Evolutionary conservation across 2,888 invertebrate genomes (phyloP), one percentile per base, ranked within the genome.

Genomic region (Eulithis testata): DNA sequence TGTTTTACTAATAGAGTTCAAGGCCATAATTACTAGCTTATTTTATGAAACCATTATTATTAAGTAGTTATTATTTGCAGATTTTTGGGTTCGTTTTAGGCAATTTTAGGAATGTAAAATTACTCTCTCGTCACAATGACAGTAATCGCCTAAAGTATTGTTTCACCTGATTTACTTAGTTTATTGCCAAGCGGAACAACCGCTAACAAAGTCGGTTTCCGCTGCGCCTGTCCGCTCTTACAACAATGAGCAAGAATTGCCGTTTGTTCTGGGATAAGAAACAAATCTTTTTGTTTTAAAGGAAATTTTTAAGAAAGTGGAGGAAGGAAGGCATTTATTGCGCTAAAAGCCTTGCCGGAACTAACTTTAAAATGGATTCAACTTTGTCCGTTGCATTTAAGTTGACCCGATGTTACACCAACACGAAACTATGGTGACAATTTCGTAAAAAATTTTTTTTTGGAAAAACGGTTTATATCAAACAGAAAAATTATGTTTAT

Each of bases 281-380:
- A 88, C 87, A 90, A 88, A 89, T 89, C 89, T 90, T 91, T 89
- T 89, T 90, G 88, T 90, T 91, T 87, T 84, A 90, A 84, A 87
- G 89, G 88, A 91, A 90, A 90, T 89, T 90, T 91, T 91, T 89
- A 90, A 90, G 90, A 90, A 90, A 91, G 87, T 87, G 74, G 81
- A 85, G 90, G 91, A 91, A 91, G 91, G 90, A 91, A 91, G 91
- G 91, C 91, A 91, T 91, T 91, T 91, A 91, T 92, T 90, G 92
- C 89, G 85, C 91, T 91, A 91, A 92, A 91, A 92, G 91, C 91
- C 81, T 85, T 83, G 82, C 79, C 84, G 86, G 89, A 89, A 87
- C 88, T 90, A 89, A 90, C 90, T 91, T 91, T 90, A 91, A 90
- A 92, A 90, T 90, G 89, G 92, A 91, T 91, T 91, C 91, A 91